Percentiles rank a stretch among this genome's conserved stretches.
Conservation (phyloP, 2,888 invertebrate genomes). For the Tenthredo scrophulariae region DNA sequence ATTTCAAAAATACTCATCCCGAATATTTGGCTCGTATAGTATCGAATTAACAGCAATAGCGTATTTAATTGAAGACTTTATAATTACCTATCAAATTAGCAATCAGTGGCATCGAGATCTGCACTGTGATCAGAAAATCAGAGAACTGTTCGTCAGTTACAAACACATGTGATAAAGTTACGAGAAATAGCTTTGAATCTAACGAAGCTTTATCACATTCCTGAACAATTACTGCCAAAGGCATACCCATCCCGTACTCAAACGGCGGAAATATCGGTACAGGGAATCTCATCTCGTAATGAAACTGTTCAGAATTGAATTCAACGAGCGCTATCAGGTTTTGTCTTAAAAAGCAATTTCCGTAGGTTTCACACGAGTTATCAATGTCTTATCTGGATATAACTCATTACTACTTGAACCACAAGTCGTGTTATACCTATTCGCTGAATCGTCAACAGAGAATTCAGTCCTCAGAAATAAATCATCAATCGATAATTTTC, state of each 20-base stretch:
- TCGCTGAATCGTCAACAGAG: neutral
- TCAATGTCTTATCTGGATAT: neutral
- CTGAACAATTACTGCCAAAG: conserved; percentile 1
- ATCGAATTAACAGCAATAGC: neutral
- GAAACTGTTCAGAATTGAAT: conserved; percentile 16
- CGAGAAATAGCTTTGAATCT: neutral
- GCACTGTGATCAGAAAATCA: neutral
- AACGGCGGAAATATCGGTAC: neutral
- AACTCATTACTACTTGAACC: neutral
- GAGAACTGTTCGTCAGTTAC: neutral
- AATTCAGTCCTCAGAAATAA: neutral
- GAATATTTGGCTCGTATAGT: neutral
- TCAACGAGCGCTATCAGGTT: neutral
- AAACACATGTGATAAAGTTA: neutral
- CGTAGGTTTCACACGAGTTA: neutral
- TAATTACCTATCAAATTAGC: neutral
- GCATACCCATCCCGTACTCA: conserved; percentile 11
- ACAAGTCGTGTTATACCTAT: neutral
- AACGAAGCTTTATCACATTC: conserved; percentile 5
- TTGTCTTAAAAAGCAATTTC: neutral
- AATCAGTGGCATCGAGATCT: neutral
- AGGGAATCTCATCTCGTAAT: neutral
- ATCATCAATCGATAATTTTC: neutral
- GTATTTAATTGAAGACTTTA: neutral
- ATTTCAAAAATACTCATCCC: neutral